Percentiles rank a stretch among this genome's conserved stretches.
phyloP scores from a whole-genome alignment of 2,113 vertebrate species.

The Salvelinus sp. region DNA sequence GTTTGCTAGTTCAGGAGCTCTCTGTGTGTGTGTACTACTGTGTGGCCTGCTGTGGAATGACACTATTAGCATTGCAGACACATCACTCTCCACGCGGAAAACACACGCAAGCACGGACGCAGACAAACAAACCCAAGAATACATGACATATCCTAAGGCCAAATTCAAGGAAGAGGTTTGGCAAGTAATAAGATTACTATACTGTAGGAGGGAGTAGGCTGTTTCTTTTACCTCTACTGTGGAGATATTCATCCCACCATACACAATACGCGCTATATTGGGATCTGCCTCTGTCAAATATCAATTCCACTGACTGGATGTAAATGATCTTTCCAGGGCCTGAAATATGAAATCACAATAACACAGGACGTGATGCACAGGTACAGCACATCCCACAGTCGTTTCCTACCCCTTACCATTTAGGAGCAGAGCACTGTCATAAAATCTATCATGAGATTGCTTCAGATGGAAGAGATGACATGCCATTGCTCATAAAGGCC shows the following conservation, averaged over 20 bases:
- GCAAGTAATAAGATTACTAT: too few species aligned
- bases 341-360: neutral
- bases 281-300: neutral
- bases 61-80: neutral
- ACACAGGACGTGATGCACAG: neutral
- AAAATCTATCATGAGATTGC: neutral
- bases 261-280: too few species aligned
- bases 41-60: neutral
- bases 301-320: neutral
- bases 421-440: neutral
- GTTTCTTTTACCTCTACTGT: too few species aligned
- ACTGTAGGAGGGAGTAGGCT: too few species aligned
- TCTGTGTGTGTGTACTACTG: neutral
- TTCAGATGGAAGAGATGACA: neutral
- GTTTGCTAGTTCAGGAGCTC: neutral
- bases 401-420: neutral
- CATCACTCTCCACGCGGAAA: neutral
- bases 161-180: neutral
- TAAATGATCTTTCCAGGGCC: neutral
- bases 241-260: too few species aligned
- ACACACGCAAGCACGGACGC: neutral
- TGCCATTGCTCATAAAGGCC: neutral
- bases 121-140: neutral
- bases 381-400: neutral
- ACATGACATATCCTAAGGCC: neutral